Percentiles rank a stretch among this genome's conserved stretches.
Evolutionary conservation across 2,888 invertebrate species (phyloP).

Genomic region (Drosophila cognata): DNA sequence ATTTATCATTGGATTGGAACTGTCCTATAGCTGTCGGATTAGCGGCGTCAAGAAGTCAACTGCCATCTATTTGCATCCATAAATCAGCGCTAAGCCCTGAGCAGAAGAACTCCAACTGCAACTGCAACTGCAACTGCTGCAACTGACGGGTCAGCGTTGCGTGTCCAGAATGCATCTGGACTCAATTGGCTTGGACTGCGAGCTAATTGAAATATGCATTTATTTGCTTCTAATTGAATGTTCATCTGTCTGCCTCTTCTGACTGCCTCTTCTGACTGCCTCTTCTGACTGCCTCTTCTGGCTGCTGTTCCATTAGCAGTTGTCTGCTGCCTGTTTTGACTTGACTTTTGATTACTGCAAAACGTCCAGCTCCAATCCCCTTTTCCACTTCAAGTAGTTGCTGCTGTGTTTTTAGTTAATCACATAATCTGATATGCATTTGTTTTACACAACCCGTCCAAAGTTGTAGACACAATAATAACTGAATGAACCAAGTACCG

Average conservation of each 20-base stretch:
- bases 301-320: not conserved
- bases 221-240: slow-evolving; percentile 59
- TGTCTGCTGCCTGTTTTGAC: not conserved
- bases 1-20: slow-evolving; percentile 55
- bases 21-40: slow-evolving; percentile 58
- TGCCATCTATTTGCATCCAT: slow-evolving; percentile 67
- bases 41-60: slow-evolving; percentile 63
- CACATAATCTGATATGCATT: slow-evolving; percentile 46
- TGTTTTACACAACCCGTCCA: slow-evolving; percentile 26
- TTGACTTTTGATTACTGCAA: not conserved
- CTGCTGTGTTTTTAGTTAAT: slow-evolving; percentile 47
- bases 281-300: slow-evolving; percentile 5
- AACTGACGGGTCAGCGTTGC: slow-evolving; percentile 21
- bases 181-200: slow-evolving; percentile 34
- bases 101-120: slow-evolving; percentile 1
- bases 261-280: too few species aligned
- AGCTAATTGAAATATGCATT: slow-evolving; percentile 63
- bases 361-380: slow-evolving; percentile 3
- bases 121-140: not conserved
- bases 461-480: not conserved
- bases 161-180: slow-evolving; percentile 22
- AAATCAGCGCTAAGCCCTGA: slow-evolving; percentile 38
- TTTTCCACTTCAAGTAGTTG: slow-evolving; percentile 6
- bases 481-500: not conserved
- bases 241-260: slow-evolving; percentile 9